A percentile compares a stretch with the other conserved stretches of the same genome.
Evolutionary conservation across 1,140 invertebrate species (phyloP).

Genomic region (Trichoplusia ni): DNA sequence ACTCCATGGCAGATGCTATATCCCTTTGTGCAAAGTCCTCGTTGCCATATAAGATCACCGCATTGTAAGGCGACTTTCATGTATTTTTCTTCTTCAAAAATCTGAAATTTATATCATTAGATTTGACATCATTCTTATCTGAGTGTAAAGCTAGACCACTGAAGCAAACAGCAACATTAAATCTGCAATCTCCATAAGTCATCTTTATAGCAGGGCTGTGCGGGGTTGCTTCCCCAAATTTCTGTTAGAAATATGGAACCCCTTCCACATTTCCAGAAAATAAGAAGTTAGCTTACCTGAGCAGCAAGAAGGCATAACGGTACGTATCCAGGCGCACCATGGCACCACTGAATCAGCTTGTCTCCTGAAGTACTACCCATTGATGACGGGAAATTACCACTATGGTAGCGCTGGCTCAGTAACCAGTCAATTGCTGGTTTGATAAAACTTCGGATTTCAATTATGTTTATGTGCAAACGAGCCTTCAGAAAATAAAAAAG

Average conservation of each 20-base stretch:
- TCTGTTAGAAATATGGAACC: too few relatives aligned
- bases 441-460: conserved; percentile 73
- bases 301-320: conserved; percentile 89
- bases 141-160: too few relatives aligned
- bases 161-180: too few relatives aligned
- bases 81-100: conserved; percentile 89
- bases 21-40: conserved; percentile 94
- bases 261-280: neutral
- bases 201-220: too few relatives aligned
- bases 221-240: too few relatives aligned
- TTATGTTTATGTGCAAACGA: conserved; percentile 77
- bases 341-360: conserved; percentile 96
- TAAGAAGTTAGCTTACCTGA: conserved; percentile 81
- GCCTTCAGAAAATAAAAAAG: conserved; percentile 76
- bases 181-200: too few relatives aligned
- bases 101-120: conserved; percentile 71
- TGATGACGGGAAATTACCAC: conserved; percentile 94
- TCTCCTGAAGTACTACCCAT: conserved; percentile 85
- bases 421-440: conserved; percentile 79
- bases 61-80: conserved; percentile 87
- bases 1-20: conserved; percentile 96
- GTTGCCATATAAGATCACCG: conserved; percentile 91
- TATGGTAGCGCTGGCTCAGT: conserved; percentile 75
- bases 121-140: neutral
- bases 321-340: conserved; percentile 95